phyloP scores from a whole-genome alignment of 2,113 vertebrate species.

The Machaerirhynchus nigripectus region DNA sequence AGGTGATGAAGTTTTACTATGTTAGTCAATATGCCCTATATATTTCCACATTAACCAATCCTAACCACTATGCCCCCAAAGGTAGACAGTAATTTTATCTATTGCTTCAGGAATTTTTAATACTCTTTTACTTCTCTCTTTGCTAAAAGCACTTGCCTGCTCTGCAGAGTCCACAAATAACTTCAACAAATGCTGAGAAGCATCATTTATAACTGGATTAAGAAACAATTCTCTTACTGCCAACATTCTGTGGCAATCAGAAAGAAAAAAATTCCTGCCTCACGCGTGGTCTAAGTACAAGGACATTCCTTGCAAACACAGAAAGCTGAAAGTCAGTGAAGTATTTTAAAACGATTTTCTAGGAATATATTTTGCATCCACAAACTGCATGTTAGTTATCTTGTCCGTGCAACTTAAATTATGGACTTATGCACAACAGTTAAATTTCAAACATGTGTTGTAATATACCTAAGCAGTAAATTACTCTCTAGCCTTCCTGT shows the following conservation, averaged over 20 bases:
- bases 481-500: background rate
- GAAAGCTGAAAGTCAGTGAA: background rate
- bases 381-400: background rate
- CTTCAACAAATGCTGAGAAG: background rate
- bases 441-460: background rate
- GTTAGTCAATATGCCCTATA: background rate
- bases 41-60: background rate
- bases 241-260: background rate
- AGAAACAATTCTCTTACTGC: background rate
- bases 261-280: background rate
- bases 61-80: background rate
- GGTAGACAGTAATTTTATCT: background rate
- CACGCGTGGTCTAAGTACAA: background rate
- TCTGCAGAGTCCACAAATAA: background rate
- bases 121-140: background rate
- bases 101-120: background rate
- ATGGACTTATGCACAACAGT: background rate
- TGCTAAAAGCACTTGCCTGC: background rate
- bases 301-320: background rate
- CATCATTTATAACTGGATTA: background rate
- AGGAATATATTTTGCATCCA: background rate
- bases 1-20: background rate
- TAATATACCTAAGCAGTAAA: background rate
- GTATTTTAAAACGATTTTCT: background rate
- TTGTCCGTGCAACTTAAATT: background rate